Evolutionary conservation across 1,140 invertebrate genomes (phyloP).

Genomic region (Tyrophagus putrescentiae): DNA sequence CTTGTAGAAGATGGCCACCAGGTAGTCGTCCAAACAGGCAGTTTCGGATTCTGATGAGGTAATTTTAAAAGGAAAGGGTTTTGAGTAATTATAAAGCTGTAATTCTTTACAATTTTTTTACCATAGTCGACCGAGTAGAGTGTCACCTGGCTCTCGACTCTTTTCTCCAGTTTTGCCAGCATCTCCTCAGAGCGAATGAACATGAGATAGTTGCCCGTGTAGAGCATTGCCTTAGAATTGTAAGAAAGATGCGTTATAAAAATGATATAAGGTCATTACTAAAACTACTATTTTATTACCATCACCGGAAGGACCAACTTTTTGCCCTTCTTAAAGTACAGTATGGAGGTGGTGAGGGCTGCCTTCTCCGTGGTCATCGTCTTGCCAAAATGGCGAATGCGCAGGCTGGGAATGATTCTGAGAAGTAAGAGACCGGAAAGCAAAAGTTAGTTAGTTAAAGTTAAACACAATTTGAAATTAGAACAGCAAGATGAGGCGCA

Average conservation of each 20-base stretch:
- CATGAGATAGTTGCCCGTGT: conserved; percentile 2
- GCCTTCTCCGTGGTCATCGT: conserved; percentile 19
- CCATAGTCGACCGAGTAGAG: not conserved
- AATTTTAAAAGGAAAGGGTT: not conserved
- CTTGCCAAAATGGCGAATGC: conserved; percentile 17
- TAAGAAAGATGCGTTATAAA: not conserved
- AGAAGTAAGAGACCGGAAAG: not conserved
- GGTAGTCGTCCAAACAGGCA: conserved; percentile 3
- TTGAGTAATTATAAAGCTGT: conserved; percentile 4
- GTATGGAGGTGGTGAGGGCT: not conserved
- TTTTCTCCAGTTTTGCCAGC: not conserved
- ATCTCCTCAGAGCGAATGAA: not conserved
- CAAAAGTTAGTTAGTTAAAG: not conserved
- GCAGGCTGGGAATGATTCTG: conserved; percentile 7
- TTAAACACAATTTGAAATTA: not conserved
- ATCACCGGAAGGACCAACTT: conserved; percentile 1
- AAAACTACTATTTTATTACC: not conserved
- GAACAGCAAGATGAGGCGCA: not conserved
- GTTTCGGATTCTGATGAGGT: not conserved
- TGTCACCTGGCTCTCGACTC: not conserved
- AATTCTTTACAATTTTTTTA: not conserved
- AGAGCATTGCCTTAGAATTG: conserved; percentile 10
- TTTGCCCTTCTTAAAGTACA: conserved; percentile 15
- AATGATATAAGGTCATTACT: not conserved
- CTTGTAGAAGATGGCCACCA: conserved; percentile 15